Conservation (phyloP, 1,140 invertebrate species). For the Cyclargus thomasi region DNA sequence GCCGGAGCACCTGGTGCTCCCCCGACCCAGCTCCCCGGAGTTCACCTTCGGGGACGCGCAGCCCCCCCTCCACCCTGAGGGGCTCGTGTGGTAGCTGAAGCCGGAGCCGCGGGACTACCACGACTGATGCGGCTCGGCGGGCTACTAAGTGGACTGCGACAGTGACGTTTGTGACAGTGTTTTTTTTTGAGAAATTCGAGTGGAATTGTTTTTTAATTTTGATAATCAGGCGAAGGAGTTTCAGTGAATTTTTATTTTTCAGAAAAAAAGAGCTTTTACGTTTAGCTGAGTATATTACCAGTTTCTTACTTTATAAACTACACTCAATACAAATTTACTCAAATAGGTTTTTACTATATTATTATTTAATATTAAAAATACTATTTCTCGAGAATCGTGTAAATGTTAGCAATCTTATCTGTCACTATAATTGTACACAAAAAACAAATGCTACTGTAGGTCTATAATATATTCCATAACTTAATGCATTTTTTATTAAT, state of each 20-base stretch:
- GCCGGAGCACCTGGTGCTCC: constrained; percentile 66
- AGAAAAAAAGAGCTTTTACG: not conserved
- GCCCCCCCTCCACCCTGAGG: constrained; percentile 68
- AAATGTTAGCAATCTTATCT: too few species aligned
- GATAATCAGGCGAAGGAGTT: not conserved
- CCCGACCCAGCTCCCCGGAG: constrained; percentile 66
- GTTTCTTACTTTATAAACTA: not conserved
- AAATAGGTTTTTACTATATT: not conserved
- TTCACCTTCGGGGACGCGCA: constrained; percentile 71
- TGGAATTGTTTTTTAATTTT: constrained; percentile 10
- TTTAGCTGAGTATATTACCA: not conserved
- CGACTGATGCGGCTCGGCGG: constrained; percentile 74
- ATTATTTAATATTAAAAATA: not conserved
- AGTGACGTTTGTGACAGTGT: constrained; percentile 29
- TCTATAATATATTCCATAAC: constrained; percentile 26
- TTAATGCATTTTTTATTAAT: constrained; percentile 27
- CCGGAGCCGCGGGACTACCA: constrained; percentile 75
- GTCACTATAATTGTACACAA: not conserved
- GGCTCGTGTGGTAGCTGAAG: constrained; percentile 75
- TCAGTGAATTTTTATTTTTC: constrained; percentile 1
- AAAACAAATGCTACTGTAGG: not conserved
- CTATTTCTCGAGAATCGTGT: too few species aligned
- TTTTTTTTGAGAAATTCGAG: too few species aligned
- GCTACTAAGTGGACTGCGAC: constrained; percentile 58
- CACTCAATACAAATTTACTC: not conserved